Base-by-base conservation (phyloP, 2,888 invertebrate genomes). In the Apotomis capreana region DNA sequence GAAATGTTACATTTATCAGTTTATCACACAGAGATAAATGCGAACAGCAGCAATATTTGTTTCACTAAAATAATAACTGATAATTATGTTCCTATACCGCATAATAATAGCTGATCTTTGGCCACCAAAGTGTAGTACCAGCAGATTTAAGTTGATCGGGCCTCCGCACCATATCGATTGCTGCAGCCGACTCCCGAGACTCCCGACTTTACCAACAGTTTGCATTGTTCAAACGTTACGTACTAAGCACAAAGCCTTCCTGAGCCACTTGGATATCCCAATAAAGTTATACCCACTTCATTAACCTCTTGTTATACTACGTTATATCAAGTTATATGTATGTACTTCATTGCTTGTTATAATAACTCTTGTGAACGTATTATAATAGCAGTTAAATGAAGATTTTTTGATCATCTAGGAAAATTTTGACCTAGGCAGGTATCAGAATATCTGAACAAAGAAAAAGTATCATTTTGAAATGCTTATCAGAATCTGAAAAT, bases 101-200 rank as follows among this genome's bases (percentile, higher is more conserved):
- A 40, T 1, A 40, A 6, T 40, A 26, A 26, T 6, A 6, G 40
- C 40, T 40, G 40, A 40, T 40, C 40, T 40, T 5, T 3, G 49
- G 49, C 49, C 8, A 10, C 5, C 49, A 49, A 49, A 12, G 49
- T 49, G 49, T 9, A 12, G 9, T 49, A 9, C 49, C 0, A 58
- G 36, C 36, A 37, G 36, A 57, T 26, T 80, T 78, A 84, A 85
- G 82, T 86, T 87, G 80, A 82, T 80, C 82, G 81, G 83, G 77
- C 74, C 70, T 76, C 79, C 76, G 75, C 15, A 10, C 37, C 13
- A 58, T 85, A 87, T 87, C 80, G 87, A 85, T 84, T 84, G 78
- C 80, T 76, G 80, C 79, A 77, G 76, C 77, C 71, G 78, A 75
- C 76, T 76, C 76, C 72, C 74, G 60, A 71, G 75, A 77, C 74